These are phyloP conservation scores for Tamandua tetradactyla DNA, from an alignment of 2,797 vertebrate genomes.

Conservation along the genomic window DNA sequence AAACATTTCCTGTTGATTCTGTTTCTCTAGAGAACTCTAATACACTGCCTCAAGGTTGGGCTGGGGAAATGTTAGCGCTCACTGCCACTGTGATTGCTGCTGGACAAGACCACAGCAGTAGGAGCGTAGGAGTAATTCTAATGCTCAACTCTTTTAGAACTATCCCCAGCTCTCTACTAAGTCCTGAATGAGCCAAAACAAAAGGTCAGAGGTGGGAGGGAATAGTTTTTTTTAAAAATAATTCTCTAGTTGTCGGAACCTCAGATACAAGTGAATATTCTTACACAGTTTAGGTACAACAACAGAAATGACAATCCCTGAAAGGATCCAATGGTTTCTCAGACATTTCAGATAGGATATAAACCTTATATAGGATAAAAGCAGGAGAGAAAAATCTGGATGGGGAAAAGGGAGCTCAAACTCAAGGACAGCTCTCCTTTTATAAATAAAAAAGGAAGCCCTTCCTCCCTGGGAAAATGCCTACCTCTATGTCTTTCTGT, in stretches of 20 bases:
- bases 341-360: neutral
- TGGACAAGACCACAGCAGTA: fast-evolving
- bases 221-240: neutral
- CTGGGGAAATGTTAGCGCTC: neutral
- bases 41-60: too few relatives aligned
- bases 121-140: too few relatives aligned
- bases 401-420: neutral
- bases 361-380: neutral
- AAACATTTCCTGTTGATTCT: too few relatives aligned
- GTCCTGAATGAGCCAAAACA: neutral
- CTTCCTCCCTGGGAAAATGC: neutral
- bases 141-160: neutral
- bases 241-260: slow-evolving; percentile 26
- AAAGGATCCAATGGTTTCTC: neutral
- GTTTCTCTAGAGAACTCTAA: too few relatives aligned
- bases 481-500: neutral
- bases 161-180: neutral
- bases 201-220: neutral
- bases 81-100: neutral
- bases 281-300: neutral
- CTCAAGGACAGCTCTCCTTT: neutral
- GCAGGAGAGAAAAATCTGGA: neutral
- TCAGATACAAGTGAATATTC: neutral
- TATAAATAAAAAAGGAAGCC: neutral
- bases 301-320: neutral